Evolutionary conservation across 2,888 invertebrate genomes (phyloP).

Genomic region (Piscicola geometra): DNA sequence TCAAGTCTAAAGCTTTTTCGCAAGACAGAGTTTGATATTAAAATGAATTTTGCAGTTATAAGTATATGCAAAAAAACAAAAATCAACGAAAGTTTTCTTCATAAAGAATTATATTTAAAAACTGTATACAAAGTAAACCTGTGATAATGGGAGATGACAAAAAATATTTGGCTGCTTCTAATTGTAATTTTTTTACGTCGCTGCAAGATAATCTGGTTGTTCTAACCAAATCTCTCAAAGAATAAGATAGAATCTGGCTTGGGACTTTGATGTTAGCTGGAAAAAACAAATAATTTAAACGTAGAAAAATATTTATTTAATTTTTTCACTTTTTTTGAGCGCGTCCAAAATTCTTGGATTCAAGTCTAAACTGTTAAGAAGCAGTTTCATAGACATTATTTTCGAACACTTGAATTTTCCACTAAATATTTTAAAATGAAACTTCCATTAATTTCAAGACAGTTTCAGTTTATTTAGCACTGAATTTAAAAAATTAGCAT

Average conservation of each 20-base stretch:
- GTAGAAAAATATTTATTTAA: neutral
- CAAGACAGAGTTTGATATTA: no score
- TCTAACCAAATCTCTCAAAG: conserved; percentile 25
- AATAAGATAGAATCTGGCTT: conserved; percentile 22
- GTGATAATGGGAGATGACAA: conserved; percentile 7
- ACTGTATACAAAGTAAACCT: no score
- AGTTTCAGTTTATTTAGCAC: no score
- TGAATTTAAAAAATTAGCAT: no score
- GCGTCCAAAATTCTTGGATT: conserved; percentile 34
- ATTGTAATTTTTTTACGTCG: conserved; percentile 31
- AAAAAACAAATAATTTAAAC: conserved; percentile 14
- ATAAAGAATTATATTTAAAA: no score
- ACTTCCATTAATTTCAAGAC: neutral
- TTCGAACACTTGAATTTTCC: no score
- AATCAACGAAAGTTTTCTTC: no score
- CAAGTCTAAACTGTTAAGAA: conserved; percentile 30
- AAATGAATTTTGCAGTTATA: no score
- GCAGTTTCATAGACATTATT: neutral
- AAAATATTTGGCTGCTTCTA: conserved; percentile 20
- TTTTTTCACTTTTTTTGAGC: conserved; percentile 29
- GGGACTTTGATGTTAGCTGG: conserved; percentile 13
- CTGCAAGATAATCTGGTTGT: conserved; percentile 22
- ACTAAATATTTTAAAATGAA: neutral
- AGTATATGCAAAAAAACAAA: no score
- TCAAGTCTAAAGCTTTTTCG: conserved; percentile 14